These are phyloP conservation scores for Machaerirhynchus nigripectus DNA, from an alignment of 2,113 vertebrate genomes.

Conservation along the genomic window DNA sequence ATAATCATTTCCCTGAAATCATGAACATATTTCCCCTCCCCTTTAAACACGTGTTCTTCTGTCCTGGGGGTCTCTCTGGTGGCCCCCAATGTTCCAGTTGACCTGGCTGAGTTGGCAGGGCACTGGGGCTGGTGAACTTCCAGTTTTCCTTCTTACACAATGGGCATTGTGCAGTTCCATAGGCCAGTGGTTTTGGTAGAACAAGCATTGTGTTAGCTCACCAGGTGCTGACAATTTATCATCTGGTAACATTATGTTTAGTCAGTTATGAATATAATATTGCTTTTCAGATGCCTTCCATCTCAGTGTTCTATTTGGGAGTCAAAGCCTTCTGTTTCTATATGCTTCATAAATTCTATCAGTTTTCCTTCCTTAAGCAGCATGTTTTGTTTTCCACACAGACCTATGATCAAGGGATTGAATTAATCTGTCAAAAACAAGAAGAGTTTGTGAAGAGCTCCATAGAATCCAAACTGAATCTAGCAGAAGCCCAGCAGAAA, in stretches of 20 bases:
- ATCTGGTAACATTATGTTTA: neutral
- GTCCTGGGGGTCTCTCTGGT: neutral
- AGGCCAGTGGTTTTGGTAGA: neutral
- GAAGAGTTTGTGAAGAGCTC: constrained; percentile 87
- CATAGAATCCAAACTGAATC: constrained; percentile 86
- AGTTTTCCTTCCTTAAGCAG: neutral
- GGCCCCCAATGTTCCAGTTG: neutral
- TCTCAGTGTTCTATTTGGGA: neutral
- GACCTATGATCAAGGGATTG: constrained; percentile 76
- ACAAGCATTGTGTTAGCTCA: neutral
- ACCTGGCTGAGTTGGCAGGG: neutral
- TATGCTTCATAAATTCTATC: neutral
- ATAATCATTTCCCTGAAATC: neutral
- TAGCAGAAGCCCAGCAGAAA: constrained; percentile 90
- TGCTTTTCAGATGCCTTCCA: neutral
- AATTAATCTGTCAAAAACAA: constrained; percentile 84
- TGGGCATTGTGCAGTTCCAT: neutral
- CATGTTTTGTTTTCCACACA: constrained; percentile 23
- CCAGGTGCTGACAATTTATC: neutral
- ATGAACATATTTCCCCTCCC: neutral
- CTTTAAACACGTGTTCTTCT: neutral
- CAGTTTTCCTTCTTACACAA: neutral
- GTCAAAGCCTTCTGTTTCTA: neutral
- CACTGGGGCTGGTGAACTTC: neutral
- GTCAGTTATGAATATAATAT: neutral